Evolutionary conservation across 2,888 invertebrate genomes (phyloP).

Genomic region (Crematogaster levior): DNA sequence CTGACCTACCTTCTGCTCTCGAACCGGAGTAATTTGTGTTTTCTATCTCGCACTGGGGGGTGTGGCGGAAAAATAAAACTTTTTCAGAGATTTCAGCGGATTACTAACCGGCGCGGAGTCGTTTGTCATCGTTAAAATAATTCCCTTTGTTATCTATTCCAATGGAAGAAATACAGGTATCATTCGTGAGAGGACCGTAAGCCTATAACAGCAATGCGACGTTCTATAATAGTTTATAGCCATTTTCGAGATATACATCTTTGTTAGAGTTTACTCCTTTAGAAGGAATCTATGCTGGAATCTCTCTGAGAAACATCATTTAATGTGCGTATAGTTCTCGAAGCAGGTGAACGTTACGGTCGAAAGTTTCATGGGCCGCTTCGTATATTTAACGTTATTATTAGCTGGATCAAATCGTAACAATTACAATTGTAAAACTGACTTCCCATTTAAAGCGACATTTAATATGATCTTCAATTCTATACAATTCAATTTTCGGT

Average conservation of each 20-base stretch:
- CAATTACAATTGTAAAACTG: background rate
- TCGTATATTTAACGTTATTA: background rate
- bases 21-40: conserved; percentile 79
- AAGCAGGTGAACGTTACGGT: background rate
- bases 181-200: conserved; percentile 34
- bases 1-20: conserved; percentile 57
- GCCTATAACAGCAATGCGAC: background rate
- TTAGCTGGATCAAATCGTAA: background rate
- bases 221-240: conserved; percentile 65
- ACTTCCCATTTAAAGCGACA: background rate
- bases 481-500: background rate
- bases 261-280: conserved; percentile 22
- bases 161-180: conserved; percentile 38
- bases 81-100: conserved; percentile 63
- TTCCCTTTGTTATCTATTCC: conserved; percentile 71
- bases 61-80: conserved; percentile 80
- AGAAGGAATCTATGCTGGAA: conserved; percentile 36
- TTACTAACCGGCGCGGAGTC: conserved; percentile 64
- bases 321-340: conserved; percentile 2
- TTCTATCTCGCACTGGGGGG: conserved; percentile 73
- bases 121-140: conserved; percentile 83
- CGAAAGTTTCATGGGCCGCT: background rate
- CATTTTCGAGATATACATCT: conserved; percentile 59
- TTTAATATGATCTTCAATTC: background rate
- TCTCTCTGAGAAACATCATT: conserved; percentile 33